Base-by-base conservation (phyloP, 2,113 vertebrate genomes). In the Calidris pygmaea region DNA sequence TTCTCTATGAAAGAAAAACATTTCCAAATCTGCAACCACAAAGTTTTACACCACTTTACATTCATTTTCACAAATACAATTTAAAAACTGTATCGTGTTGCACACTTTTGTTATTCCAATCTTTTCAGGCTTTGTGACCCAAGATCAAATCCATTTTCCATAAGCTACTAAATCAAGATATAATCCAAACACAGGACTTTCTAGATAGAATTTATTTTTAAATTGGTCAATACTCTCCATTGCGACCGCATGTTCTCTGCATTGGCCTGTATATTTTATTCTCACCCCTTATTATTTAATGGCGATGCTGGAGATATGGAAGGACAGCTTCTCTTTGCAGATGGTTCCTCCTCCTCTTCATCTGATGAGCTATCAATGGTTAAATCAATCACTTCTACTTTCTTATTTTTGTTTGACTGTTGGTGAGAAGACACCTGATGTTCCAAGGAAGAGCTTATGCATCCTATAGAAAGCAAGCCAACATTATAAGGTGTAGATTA, bases 281-380 rank as follows among this genome's bases (percentile, higher is more conserved):
- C 99, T 98, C 95, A 99, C 99, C 99, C 98, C 95, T 99, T 99
- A 95, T 97, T 99, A 93, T 98, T 98, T 9, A 99, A 97, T 0
- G 99, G 99, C 1, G 99, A 99, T 5, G 98, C 98, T 14, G 99
- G 99, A 37, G 99, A 99, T 21, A 99, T 95, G 14, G 99, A 99
- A 73, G 99, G 98, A 74, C 99, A 99, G 59, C 98, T 98, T 95
- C 99, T 98, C 97, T 99, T 99, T 48, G 98, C 96, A 11, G 99
- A 98, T 0, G 99, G 99, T 43, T 99, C 98, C 30, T 99, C 99
- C 11, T 99, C 99, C 74, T 97, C 97, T 63, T 99, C 99, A 16
- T 99, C 99, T 3, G 99, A 99, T 9, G 99, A 99, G 97, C 99
- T 99, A 97, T 99, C 99, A 56, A 99, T 98, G 34, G 99, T 99